Evolutionary conservation across 2,888 invertebrate genomes (phyloP).

Genomic region (Horisme vitalbata): DNA sequence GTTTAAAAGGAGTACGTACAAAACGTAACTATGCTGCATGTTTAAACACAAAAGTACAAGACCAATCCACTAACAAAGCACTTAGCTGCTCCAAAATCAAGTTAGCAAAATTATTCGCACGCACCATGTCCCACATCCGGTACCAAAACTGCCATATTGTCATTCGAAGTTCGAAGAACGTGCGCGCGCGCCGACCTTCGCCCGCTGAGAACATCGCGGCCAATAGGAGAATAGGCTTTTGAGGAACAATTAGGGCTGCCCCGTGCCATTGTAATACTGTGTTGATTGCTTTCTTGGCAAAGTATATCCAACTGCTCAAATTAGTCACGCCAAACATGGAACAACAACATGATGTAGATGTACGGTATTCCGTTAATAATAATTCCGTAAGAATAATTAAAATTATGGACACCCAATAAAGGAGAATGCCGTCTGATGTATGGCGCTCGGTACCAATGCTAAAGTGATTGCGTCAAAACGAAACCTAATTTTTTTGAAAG

Average conservation of each 20-base stretch:
- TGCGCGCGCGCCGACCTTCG: slow-evolving; percentile 66
- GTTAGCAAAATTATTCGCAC: slow-evolving; percentile 47
- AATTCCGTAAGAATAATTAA: too few relatives aligned
- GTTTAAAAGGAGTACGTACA: too few relatives aligned
- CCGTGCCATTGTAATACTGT: not conserved
- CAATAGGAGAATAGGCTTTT: slow-evolving; percentile 35
- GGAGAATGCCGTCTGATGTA: too few relatives aligned
- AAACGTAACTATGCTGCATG: not conserved
- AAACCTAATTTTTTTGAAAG: too few relatives aligned
- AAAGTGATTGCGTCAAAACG: too few relatives aligned
- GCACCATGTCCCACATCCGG: slow-evolving; percentile 55
- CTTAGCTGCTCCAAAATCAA: slow-evolving; percentile 31
- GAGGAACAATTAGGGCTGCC: slow-evolving; percentile 41
- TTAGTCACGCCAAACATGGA: too few relatives aligned
- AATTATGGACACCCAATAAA: too few relatives aligned
- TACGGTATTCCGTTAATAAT: too few relatives aligned
- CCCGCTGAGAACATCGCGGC: slow-evolving; percentile 45
- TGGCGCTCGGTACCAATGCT: too few relatives aligned
- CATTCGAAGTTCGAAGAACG: slow-evolving; percentile 56
- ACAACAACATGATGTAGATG: too few relatives aligned
- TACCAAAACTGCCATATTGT: slow-evolving; percentile 56
- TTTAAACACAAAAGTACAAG: slow-evolving; percentile 16
- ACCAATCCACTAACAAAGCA: too few relatives aligned
- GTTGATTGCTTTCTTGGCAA: not conserved
- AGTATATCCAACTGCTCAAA: too few relatives aligned